phyloP scores from a whole-genome alignment of 1,140 invertebrate species.

The Diachasma alloeum region DNA sequence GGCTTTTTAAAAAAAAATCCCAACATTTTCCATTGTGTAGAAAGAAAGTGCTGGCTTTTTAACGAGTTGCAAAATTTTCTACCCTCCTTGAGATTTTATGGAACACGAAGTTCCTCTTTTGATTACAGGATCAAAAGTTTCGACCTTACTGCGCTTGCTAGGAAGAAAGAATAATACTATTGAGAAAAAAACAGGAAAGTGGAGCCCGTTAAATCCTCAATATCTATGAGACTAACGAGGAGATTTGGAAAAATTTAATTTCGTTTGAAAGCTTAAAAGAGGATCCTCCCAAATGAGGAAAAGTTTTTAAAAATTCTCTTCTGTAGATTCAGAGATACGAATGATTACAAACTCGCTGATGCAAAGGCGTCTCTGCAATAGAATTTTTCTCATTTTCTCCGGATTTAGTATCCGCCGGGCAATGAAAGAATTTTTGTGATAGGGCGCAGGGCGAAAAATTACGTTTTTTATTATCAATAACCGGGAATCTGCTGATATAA shows the following conservation, averaged over 20 bases:
- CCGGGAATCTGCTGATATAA: not conserved
- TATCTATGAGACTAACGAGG: not conserved
- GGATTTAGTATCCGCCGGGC: not conserved
- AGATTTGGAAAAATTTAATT: not conserved
- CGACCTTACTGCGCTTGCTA: not conserved
- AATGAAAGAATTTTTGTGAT: not conserved
- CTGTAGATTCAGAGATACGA: not conserved
- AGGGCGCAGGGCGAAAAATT: not conserved
- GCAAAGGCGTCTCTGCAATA: not conserved
- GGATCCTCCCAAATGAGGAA: not conserved
- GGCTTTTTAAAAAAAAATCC: too few relatives aligned
- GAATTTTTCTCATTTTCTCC: not conserved
- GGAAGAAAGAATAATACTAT: not conserved
- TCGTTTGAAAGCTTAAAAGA: not conserved
- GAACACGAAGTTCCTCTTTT: not conserved
- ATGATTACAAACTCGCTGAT: not conserved
- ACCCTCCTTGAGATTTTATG: not conserved
- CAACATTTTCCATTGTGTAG: too few relatives aligned
- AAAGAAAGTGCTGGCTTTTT: too few relatives aligned
- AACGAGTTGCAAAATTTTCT: not conserved
- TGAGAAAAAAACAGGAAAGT: not conserved
- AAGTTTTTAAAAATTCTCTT: not conserved
- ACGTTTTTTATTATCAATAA: not conserved
- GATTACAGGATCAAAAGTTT: not conserved
- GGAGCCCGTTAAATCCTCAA: not conserved